phyloP scores from a whole-genome alignment of 2,797 vertebrate species.

The Tauraco hartlaubi region DNA sequence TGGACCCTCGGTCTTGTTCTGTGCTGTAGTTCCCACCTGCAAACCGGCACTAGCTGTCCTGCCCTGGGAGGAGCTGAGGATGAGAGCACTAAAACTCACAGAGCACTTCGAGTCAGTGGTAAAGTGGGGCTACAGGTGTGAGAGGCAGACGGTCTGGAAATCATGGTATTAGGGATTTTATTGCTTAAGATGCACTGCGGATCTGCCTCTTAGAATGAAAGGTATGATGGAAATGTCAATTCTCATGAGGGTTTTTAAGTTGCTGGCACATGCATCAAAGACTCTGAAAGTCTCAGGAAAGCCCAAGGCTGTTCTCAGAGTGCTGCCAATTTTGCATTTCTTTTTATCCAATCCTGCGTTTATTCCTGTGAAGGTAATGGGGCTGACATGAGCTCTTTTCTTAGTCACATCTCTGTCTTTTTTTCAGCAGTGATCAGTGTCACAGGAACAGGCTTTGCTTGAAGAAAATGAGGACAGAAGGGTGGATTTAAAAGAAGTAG shows the following conservation, averaged over 20 bases:
- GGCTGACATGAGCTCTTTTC: not conserved
- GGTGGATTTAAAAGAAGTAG: not conserved
- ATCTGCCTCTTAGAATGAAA: not conserved
- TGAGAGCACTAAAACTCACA: fast-evolving
- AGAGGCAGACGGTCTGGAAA: not conserved
- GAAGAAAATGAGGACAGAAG: not conserved
- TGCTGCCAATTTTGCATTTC: not conserved
- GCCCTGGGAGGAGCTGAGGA: not conserved
- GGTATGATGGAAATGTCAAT: not conserved
- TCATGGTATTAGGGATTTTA: not conserved
- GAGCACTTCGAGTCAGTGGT: fast-evolving
- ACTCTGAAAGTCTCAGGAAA: not conserved
- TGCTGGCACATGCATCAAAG: not conserved
- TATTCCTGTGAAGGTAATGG: not conserved
- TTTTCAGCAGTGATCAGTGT: not conserved
- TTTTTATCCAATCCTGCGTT: not conserved
- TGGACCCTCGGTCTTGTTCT: not conserved
- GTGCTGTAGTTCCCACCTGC: not conserved
- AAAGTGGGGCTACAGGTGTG: not conserved
- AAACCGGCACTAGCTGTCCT: not conserved
- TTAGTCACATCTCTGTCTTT: not conserved
- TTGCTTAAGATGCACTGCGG: not conserved
- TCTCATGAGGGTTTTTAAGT: not conserved
- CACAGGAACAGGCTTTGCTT: not conserved
- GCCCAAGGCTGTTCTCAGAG: not conserved